phyloP scores from a whole-genome alignment of 2,113 vertebrate genomes.

The Cyprinodon variegatus region DNA sequence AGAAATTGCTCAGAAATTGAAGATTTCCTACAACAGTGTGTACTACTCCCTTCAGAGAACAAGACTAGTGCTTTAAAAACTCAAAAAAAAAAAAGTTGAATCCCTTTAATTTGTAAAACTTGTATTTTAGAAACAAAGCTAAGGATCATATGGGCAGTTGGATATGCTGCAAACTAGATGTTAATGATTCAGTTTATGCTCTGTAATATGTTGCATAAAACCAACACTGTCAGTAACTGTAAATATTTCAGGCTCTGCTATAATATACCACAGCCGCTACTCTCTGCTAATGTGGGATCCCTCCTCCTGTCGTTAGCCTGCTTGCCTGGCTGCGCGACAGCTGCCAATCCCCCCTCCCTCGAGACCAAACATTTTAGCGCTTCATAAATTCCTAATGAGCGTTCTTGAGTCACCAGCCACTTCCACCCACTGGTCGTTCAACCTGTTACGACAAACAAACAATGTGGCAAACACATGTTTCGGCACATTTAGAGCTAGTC shows the following conservation, averaged over 20 bases:
- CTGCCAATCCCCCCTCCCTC: conserved; percentile 88
- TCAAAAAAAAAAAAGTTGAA: not conserved
- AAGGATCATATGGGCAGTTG: not conserved
- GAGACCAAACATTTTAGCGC: conserved; percentile 97
- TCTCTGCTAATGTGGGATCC: conserved; percentile 26
- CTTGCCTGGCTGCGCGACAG: conserved; percentile 80
- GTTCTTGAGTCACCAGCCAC: conserved; percentile 90
- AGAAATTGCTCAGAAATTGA: too few species aligned
- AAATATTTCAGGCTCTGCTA: conserved; percentile 39
- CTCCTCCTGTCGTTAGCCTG: conserved; percentile 71
- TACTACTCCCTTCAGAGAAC: too few species aligned
- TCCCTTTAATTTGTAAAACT: not conserved
- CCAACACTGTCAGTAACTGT: conserved; percentile 18
- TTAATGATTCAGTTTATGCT: not conserved
- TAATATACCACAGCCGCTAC: conserved; percentile 24
- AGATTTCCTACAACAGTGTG: too few species aligned
- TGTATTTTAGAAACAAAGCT: not conserved
- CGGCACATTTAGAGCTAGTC: conserved; percentile 49
- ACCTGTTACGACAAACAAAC: conserved; percentile 80
- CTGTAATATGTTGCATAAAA: not conserved
- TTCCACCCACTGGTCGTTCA: conserved; percentile 84
- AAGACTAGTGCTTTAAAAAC: not conserved
- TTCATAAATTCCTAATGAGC: conserved; percentile 99
- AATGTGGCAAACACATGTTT: conserved; percentile 65
- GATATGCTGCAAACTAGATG: not conserved